phyloP scores from a whole-genome alignment of 2,797 vertebrate genomes.

The Poecile montanus region DNA sequence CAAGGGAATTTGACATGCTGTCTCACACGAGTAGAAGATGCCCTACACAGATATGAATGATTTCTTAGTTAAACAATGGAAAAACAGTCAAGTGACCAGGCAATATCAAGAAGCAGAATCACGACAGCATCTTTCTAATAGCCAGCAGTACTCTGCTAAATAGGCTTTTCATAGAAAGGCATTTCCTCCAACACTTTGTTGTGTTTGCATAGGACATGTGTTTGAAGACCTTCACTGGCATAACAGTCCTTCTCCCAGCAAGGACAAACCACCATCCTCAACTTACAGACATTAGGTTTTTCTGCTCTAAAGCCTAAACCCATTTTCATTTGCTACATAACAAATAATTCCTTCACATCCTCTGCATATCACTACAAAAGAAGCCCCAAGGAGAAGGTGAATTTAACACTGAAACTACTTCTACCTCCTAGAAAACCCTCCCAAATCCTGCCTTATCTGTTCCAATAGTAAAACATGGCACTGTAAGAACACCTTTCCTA shows the following conservation, averaged over 20 bases:
- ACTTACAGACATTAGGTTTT: accelerated
- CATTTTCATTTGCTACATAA: background rate
- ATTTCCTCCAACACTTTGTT: background rate
- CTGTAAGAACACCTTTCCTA: background rate
- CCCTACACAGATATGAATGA: background rate
- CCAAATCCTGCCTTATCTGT: background rate
- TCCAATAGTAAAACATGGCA: background rate
- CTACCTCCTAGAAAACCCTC: background rate
- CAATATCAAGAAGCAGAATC: background rate
- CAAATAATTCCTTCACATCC: background rate
- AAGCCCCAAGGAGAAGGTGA: background rate
- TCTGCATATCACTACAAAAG: background rate
- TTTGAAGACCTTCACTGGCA: background rate
- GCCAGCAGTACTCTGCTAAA: background rate
- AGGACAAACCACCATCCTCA: background rate
- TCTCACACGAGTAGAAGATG: background rate
- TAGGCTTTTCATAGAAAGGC: background rate
- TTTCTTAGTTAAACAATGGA: background rate
- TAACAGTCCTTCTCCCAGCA: background rate
- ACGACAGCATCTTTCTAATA: background rate
- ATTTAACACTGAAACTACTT: background rate
- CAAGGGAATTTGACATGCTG: background rate
- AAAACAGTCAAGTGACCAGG: background rate
- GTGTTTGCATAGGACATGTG: background rate
- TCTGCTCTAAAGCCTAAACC: background rate